These are phyloP conservation scores for Caenorhabditis sp. DNA, from an alignment of 2,888 invertebrate genomes.

Conservation along the genomic window DNA sequence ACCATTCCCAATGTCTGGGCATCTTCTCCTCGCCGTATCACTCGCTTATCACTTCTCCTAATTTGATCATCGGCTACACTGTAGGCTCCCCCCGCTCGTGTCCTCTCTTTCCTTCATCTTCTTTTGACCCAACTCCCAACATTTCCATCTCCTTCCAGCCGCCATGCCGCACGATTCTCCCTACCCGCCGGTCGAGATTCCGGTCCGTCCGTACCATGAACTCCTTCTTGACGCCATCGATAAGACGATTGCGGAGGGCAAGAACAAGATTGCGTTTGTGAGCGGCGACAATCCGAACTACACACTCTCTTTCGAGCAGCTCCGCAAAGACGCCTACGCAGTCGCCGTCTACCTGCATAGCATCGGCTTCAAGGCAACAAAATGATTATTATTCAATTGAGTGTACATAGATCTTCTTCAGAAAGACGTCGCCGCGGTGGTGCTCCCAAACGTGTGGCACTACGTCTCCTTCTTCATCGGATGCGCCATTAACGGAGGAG, in stretches of 20 bases:
- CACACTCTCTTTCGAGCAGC: conserved; percentile 52
- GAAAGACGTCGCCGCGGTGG: conserved; percentile 64
- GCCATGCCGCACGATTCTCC: conserved; percentile 58
- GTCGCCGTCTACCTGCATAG: conserved; percentile 58
- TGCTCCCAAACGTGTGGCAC: conserved; percentile 64
- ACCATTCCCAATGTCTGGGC: conserved; percentile 16
- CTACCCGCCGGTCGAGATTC: conserved; percentile 58
- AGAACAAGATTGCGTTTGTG: conserved; percentile 65
- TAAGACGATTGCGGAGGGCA: conserved; percentile 50
- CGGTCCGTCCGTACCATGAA: conserved; percentile 62
- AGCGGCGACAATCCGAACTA: conserved; percentile 55
- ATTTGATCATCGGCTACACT: conserved; percentile 35
- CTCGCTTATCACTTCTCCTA: conserved; percentile 27
- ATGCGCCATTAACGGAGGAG: conserved; percentile 60
- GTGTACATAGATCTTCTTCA: not conserved
- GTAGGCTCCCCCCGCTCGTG: conserved; percentile 11
- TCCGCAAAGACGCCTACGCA: conserved; percentile 52
- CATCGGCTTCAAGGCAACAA: conserved; percentile 60
- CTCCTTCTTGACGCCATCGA: conserved; percentile 58
- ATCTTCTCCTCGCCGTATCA: conserved; percentile 13
- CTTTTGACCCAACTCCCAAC: not conserved
- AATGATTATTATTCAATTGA: not conserved
- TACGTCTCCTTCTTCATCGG: conserved; percentile 68
- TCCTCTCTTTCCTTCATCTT: not conserved
- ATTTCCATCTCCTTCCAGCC: conserved; percentile 1